Conservation (phyloP, 2,888 invertebrate species). For the Lasioglossum morio region DNA sequence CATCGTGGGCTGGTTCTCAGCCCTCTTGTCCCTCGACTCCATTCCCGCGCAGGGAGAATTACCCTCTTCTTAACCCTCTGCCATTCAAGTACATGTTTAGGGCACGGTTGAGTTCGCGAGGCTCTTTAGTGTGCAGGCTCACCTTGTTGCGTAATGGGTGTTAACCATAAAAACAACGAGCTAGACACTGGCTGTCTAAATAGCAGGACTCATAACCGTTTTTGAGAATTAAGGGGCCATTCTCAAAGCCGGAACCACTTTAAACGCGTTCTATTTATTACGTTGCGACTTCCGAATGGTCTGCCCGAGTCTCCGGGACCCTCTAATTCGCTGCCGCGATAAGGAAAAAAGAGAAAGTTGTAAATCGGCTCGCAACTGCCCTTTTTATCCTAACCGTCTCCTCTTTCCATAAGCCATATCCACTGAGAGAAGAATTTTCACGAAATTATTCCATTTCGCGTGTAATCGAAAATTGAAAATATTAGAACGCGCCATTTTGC, state of each 20-base stretch:
- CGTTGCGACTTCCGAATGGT: neutral
- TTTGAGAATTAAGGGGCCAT: constrained; percentile 10
- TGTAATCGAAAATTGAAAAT: neutral
- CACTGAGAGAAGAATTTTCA: neutral
- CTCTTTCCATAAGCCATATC: neutral
- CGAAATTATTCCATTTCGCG: neutral
- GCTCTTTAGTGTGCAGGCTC: constrained; percentile 28
- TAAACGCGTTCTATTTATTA: constrained; percentile 7
- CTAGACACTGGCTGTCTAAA: neutral
- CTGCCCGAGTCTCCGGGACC: neutral
- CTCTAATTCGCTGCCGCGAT: neutral
- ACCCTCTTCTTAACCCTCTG: constrained; percentile 58
- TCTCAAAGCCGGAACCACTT: neutral
- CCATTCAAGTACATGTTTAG: constrained; percentile 46
- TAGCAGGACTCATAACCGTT: constrained; percentile 2
- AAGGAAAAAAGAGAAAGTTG: neutral
- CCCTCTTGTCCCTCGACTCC: constrained; percentile 41
- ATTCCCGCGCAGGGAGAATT: constrained; percentile 48
- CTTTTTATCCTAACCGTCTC: neutral
- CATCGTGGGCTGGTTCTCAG: constrained; percentile 23
- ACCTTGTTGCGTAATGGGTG: constrained; percentile 46
- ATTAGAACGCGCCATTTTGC: neutral
- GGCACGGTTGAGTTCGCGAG: constrained; percentile 41
- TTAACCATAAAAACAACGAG: constrained; percentile 43
- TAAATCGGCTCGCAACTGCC: neutral